Evolutionary conservation across 2,797 vertebrate species (phyloP), one percentile per base, ranked within the genome.

Genomic region (Saxicola maurus): DNA sequence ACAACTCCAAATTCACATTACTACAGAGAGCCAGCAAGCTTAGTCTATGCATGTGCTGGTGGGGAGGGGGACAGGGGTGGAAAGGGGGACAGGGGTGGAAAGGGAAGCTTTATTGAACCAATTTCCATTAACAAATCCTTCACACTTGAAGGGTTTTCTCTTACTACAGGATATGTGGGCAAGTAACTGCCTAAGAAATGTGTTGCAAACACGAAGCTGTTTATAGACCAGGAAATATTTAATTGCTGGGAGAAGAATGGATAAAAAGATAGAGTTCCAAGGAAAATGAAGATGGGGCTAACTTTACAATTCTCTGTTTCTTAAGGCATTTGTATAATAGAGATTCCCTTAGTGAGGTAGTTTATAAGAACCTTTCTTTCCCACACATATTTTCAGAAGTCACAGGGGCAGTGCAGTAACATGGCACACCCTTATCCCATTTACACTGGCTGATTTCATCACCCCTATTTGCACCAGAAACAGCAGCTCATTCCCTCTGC

Each of bases 81-180:
- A 57, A 28, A 37, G 38, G 25, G 61, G n/a, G 4, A 65, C 17
- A 69, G 67, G 40, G 17, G 21, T 48, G 40, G 43, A 80, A 87
- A 49, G 28, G 13, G 40, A 73, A 79, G 52, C 23, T 80, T 90
- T 90, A 92, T 89, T 69, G 76, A 93, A 68, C 45, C 28, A 61
- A 84, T 95, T 87, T 94, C 88, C 74, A 78, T 86, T 55, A 95
- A 74, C 31, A 90, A 92, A 91, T 88, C 42, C 60, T 92, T 96
- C 85, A 90, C 30, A 33, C 74, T 84, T 92, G 83, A 95, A 87
- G 33, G 51, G 40, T 89, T 96, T 96, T 90, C 61, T 91, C 82
- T 90, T 94, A 84, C 45, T 62, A 84, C 35, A 82, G 62, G 74
- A 78, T 90, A 90, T 92, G 87, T 87, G 52, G 71, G 38, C 60